These are phyloP conservation scores for Trogon surrucura DNA, from an alignment of 2,113 vertebrate species.

Conservation along the genomic window DNA sequence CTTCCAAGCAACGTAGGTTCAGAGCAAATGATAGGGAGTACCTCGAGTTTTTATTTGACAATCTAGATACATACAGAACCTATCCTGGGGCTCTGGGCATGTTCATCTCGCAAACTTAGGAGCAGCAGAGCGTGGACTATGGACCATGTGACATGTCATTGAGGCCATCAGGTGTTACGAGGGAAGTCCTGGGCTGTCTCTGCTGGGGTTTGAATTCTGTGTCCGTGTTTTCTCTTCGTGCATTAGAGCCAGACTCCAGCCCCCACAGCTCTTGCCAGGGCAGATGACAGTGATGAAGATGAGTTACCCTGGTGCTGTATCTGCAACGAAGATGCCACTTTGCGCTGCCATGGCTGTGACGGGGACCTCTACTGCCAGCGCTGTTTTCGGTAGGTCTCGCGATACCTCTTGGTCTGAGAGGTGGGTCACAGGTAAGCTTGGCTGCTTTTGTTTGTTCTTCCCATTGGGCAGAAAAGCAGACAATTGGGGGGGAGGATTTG, in stretches of 20 bases:
- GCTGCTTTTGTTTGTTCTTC: background rate
- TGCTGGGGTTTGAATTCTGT: background rate
- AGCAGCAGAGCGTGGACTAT: background rate
- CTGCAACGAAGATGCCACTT: constrained; percentile 88
- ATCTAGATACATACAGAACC: background rate
- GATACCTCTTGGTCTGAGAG: background rate
- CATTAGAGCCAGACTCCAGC: constrained; percentile 24
- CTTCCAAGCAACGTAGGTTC: background rate
- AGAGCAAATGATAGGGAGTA: background rate
- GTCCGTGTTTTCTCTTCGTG: background rate
- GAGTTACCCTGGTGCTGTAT: constrained; percentile 98
- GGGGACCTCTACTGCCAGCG: constrained; percentile 92
- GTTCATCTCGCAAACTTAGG: background rate
- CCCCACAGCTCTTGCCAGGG: background rate
- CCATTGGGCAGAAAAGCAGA: background rate
- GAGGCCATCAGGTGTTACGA: background rate
- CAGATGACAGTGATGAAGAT: constrained; percentile 82
- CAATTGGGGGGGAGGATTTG: background rate
- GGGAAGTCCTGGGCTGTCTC: background rate
- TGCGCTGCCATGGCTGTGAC: constrained; percentile 90
- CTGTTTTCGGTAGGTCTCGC: constrained; percentile 86
- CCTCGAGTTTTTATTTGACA: background rate
- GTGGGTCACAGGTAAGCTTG: background rate
- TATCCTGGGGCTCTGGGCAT: background rate
- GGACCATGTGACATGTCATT: background rate